phyloP scores from a whole-genome alignment of 1,140 invertebrate species.

The Teleogryllus occipitalis region DNA sequence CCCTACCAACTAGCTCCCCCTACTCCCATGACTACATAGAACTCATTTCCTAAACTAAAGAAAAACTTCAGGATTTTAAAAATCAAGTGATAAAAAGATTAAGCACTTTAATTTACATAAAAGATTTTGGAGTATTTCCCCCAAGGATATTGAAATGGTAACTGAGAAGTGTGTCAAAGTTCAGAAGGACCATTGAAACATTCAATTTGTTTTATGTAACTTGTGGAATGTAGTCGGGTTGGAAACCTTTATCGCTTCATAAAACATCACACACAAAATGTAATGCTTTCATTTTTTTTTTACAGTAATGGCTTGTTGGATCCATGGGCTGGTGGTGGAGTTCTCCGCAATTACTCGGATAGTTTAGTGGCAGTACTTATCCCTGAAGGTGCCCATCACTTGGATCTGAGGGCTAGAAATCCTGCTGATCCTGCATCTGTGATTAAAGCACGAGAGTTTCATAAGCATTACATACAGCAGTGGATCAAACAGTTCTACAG shows the following conservation, averaged over 20 bases:
- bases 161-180: too few relatives aligned
- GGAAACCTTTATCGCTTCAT: not conserved
- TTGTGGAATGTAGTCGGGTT: not conserved
- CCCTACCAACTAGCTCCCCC: not conserved
- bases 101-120: too few relatives aligned
- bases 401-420: conserved; percentile 72
- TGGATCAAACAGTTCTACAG: conserved; percentile 9
- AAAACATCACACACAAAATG: not conserved
- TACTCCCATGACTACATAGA: too few relatives aligned
- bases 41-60: too few relatives aligned
- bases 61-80: too few relatives aligned
- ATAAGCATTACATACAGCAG: conserved; percentile 36
- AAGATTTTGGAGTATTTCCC: too few relatives aligned
- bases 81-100: too few relatives aligned
- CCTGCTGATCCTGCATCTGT: conserved; percentile 63
- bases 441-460: conserved; percentile 52
- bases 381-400: conserved; percentile 83
- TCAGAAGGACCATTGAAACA: too few relatives aligned
- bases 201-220: too few relatives aligned
- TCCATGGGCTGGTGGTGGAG: conserved; percentile 88
- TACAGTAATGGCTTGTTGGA: conserved; percentile 81
- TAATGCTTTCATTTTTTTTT: conserved; percentile 19
- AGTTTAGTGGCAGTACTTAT: conserved; percentile 69
- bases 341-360: conserved; percentile 60
- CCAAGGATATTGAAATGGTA: too few relatives aligned